These are phyloP conservation scores for Brevimyrus niger DNA, from an alignment of 2,113 vertebrate genomes.

Conservation along the genomic window DNA sequence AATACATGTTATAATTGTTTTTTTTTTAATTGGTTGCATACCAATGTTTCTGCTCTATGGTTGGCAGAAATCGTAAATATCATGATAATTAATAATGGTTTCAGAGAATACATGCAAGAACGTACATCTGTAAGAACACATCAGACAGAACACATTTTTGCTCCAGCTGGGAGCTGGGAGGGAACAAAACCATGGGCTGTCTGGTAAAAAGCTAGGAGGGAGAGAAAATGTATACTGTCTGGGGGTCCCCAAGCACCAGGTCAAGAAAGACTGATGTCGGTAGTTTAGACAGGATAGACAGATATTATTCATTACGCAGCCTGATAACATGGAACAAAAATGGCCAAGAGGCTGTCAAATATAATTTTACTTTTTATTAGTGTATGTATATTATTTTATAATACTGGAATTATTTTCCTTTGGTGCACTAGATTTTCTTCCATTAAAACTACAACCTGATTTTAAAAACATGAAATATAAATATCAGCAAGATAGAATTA, in stretches of 20 bases:
- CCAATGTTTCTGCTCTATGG: background rate
- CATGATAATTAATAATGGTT: background rate
- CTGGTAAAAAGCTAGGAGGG: background rate
- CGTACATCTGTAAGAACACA: background rate
- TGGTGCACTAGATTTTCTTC: background rate
- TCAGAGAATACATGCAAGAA: background rate
- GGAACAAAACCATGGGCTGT: background rate
- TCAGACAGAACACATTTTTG: background rate
- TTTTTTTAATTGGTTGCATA: background rate
- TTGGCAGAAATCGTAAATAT: background rate
- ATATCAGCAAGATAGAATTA: background rate
- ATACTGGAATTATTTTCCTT: background rate
- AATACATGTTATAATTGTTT: background rate
- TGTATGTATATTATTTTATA: background rate
- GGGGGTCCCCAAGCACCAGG: background rate
- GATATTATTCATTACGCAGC: background rate
- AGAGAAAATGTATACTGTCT: background rate
- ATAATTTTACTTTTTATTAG: background rate
- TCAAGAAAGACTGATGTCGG: background rate
- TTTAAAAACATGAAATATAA: background rate
- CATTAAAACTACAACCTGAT: background rate
- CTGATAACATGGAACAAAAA: background rate
- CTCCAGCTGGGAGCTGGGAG: background rate
- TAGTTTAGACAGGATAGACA: background rate
- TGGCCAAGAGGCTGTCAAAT: background rate